phyloP scores from a whole-genome alignment of 1,140 invertebrate genomes.

The Adoxophyes honmai region DNA sequence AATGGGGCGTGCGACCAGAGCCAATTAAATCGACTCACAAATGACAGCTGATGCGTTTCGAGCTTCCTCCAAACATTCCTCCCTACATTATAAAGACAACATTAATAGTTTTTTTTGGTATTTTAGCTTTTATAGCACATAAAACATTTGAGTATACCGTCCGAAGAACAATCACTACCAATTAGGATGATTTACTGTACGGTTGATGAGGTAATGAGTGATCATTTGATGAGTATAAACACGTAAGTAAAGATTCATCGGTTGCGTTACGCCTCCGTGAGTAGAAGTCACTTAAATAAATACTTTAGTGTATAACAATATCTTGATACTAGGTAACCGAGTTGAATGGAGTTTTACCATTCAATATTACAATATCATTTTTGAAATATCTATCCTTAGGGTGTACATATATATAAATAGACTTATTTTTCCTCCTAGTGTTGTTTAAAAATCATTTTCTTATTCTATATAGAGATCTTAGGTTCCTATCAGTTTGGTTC shows the following conservation, averaged over 20 bases:
- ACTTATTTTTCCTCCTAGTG: constrained; percentile 8
- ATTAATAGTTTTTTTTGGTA: neutral
- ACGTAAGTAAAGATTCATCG: too few relatives aligned
- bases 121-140: constrained; percentile 7
- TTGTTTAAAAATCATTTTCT: constrained; percentile 4
- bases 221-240: too few relatives aligned
- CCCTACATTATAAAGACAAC: constrained; percentile 8
- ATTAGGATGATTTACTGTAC: neutral
- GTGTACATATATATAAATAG: constrained; percentile 11
- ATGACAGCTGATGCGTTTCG: too few relatives aligned
- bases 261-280: too few relatives aligned
- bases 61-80: neutral
- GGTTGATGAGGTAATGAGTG: too few relatives aligned
- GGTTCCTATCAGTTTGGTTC: constrained; percentile 42
- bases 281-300: too few relatives aligned
- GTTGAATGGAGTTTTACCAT: neutral
- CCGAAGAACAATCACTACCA: neutral
- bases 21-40: too few relatives aligned
- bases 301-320: too few relatives aligned
- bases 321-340: too few relatives aligned
- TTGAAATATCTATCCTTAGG: neutral
- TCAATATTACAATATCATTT: neutral
- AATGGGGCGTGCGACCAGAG: neutral
- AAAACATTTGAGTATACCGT: constrained; percentile 7
- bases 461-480: constrained; percentile 20